A percentile compares a stretch with the other conserved stretches of the same genome.
These are phyloP conservation scores for Monomorium pharaonis DNA, from an alignment of 1,140 invertebrate genomes.

Conservation along the genomic window DNA sequence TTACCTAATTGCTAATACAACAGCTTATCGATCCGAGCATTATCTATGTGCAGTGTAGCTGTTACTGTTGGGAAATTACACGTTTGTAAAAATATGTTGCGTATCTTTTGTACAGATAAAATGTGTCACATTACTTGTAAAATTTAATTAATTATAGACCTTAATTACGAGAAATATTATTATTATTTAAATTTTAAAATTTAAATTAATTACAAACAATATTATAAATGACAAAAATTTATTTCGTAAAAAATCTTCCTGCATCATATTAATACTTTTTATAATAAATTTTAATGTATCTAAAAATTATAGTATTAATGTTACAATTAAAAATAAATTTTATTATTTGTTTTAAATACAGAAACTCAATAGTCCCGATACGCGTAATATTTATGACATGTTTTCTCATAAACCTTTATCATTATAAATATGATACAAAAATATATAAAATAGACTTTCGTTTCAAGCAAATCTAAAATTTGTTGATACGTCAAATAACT, in stretches of 20 bases:
- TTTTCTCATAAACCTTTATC: neutral
- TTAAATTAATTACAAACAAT: too few species aligned
- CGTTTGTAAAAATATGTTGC: neutral
- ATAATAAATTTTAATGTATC: neutral
- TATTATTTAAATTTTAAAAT: too few species aligned
- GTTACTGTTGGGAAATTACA: neutral
- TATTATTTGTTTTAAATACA: neutral
- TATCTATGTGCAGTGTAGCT: neutral
- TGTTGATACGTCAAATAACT: neutral
- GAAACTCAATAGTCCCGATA: neutral
- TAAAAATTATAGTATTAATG: neutral
- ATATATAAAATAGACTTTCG: neutral
- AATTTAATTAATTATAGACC: neutral
- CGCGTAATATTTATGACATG: too few species aligned
- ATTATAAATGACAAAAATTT: neutral
- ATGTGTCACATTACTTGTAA: neutral
- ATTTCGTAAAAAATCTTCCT: neutral
- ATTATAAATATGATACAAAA: neutral
- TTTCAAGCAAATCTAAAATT: neutral
- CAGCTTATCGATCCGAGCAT: neutral
- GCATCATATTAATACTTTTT: neutral
- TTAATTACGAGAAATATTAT: too few species aligned
- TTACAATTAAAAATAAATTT: neutral
- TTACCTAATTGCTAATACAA: slow-evolving; percentile 7
- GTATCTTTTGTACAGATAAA: neutral